Conservation (phyloP, 2,113 vertebrate species). For the Actinemys pallida region DNA sequence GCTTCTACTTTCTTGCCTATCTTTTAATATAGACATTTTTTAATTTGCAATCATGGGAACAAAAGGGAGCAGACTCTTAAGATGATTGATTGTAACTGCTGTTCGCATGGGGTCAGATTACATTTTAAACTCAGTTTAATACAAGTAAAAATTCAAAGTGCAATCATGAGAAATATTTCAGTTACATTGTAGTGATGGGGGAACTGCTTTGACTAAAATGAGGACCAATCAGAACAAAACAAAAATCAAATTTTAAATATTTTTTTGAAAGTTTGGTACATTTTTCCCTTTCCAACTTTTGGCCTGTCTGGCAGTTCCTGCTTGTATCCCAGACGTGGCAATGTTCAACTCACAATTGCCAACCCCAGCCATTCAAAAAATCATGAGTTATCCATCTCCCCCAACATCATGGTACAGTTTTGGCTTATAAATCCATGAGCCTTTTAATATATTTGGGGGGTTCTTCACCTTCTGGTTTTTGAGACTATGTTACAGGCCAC, state of each 20-base stretch:
- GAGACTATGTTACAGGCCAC: background rate
- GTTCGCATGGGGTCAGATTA: background rate
- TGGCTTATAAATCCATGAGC: too few species aligned
- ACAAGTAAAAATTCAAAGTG: background rate
- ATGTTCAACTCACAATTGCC: background rate
- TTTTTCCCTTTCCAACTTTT: background rate
- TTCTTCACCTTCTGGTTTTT: background rate
- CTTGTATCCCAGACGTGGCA: background rate
- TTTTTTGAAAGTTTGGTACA: background rate
- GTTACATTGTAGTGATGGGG: background rate
- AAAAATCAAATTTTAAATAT: background rate
- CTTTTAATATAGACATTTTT: background rate
- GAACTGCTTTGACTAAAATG: background rate
- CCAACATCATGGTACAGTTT: background rate
- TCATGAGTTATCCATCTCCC: background rate
- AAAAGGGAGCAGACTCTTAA: background rate
- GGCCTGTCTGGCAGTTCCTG: background rate
- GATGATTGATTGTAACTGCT: background rate
- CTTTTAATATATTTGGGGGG: too few species aligned
- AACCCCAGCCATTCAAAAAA: background rate
- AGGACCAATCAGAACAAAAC: background rate
- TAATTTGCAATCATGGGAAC: background rate
- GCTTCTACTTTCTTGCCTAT: background rate
- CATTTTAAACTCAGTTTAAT: background rate
- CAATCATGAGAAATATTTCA: background rate